Evolutionary conservation across 2,797 vertebrate species (phyloP).

Genomic region (Sebastes elongatus): DNA sequence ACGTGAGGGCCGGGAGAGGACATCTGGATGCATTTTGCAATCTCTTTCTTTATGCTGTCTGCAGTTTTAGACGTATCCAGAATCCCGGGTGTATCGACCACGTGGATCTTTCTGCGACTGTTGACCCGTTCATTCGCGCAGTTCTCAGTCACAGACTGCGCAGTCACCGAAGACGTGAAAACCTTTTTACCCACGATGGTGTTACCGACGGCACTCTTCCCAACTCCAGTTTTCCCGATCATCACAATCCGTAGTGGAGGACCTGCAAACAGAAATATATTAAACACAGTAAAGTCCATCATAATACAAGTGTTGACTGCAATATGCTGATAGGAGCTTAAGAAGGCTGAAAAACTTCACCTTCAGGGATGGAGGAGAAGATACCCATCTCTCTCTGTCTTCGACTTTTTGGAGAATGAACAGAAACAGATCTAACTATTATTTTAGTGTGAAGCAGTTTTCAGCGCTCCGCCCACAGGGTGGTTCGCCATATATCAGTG

Average conservation of each 20-base stretch:
- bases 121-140: conserved; percentile 2
- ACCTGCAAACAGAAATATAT: conserved; percentile 22
- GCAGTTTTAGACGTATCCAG: conserved; percentile 32
- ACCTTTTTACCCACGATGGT: conserved; percentile 23
- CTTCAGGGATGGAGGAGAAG: background rate
- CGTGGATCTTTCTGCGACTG: background rate
- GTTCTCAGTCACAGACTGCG: conserved; percentile 18
- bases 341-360: background rate
- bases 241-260: conserved; percentile 48
- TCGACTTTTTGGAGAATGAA: background rate
- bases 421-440: background rate
- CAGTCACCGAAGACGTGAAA: background rate
- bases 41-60: conserved; percentile 31
- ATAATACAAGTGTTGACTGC: background rate
- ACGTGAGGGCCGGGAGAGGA: conserved; percentile 37
- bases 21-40: conserved; percentile 47
- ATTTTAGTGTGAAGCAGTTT: background rate
- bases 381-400: conserved; percentile 5
- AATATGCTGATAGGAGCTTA: background rate
- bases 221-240: conserved; percentile 60
- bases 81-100: conserved; percentile 45
- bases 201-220: conserved; percentile 58
- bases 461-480: conserved; percentile 21
- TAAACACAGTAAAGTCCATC: background rate
- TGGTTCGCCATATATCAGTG: background rate